phyloP scores from a whole-genome alignment of 2,797 vertebrate genomes.

The Acanthurus leucopareius region DNA sequence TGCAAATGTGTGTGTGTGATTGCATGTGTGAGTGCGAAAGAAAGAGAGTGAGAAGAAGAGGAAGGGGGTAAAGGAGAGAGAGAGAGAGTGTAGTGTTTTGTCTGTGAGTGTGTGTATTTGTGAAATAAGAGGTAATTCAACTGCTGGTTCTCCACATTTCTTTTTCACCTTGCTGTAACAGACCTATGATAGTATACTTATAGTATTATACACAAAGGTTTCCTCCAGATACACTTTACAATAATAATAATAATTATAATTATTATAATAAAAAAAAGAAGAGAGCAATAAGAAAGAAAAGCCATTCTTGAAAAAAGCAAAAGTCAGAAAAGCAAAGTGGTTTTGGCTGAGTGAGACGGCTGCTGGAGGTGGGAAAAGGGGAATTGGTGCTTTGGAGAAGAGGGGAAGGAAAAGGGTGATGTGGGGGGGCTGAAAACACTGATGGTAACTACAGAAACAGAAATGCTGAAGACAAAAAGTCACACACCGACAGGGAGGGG shows the following conservation, averaged over 20 bases:
- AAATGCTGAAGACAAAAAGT: constrained; percentile 58
- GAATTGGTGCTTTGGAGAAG: constrained; percentile 57
- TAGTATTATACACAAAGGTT: constrained; percentile 80
- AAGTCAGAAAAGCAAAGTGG: constrained; percentile 62
- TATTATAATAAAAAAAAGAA: constrained; percentile 37
- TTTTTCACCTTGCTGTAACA: constrained; percentile 77
- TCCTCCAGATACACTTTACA: constrained; percentile 83
- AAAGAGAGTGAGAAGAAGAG: constrained; percentile 22
- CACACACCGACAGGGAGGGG: constrained; percentile 21
- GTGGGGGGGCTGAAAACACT: constrained; percentile 65
- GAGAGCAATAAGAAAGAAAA: constrained; percentile 74
- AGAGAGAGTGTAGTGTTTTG: constrained; percentile 68
- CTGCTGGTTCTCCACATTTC: constrained; percentile 79
- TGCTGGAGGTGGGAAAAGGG: constrained; percentile 49
- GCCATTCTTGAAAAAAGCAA: constrained; percentile 71
- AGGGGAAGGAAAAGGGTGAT: constrained; percentile 1
- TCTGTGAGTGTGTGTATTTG: constrained; percentile 70
- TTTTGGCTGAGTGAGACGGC: constrained; percentile 73
- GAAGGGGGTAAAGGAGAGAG: constrained; percentile 19
- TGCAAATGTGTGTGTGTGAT: constrained; percentile 30
- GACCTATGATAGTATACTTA: constrained; percentile 79
- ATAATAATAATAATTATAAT: constrained; percentile 75
- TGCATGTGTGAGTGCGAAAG: constrained; percentile 30
- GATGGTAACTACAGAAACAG: constrained; percentile 71
- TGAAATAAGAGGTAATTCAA: constrained; percentile 80